Conservation (phyloP, 2,113 vertebrate species). For the Notarius lentiginosus region DNA sequence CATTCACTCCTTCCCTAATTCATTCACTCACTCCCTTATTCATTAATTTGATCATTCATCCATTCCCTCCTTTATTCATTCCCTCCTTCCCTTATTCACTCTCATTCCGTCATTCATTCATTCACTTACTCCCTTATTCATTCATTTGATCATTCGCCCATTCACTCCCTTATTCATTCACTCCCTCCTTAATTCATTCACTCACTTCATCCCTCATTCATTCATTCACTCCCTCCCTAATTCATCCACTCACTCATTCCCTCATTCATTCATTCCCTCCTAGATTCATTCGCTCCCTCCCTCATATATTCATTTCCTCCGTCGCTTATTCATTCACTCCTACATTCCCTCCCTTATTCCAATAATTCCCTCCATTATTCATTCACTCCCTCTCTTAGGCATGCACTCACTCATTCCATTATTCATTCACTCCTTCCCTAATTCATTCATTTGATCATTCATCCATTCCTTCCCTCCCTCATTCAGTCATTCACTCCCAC, state of each 20-base stretch:
- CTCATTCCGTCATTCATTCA: background rate
- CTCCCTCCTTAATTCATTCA: background rate
- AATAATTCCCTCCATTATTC: background rate
- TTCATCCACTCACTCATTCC: no score
- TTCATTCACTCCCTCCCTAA: background rate
- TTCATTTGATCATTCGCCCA: no score
- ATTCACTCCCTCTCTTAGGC: no score
- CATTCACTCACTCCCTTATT: background rate
- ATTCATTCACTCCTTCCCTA: background rate
- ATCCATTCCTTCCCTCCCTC: background rate
- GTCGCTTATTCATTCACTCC: background rate
- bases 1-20: no score
- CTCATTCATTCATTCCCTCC: background rate
- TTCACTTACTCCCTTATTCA: no score
- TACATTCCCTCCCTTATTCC: background rate
- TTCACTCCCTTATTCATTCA: background rate
- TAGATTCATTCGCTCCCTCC: background rate
- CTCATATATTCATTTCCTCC: background rate
- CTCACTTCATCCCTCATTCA: no score
- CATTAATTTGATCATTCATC: background rate
- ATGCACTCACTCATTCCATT: background rate
- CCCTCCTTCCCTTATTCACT: background rate
- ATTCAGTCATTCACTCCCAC: background rate
- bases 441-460: background rate
- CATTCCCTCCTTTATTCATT: background rate